Evolutionary conservation across 2,888 invertebrate genomes (phyloP).

Genomic region (Zaprionus bogoriensis): DNA sequence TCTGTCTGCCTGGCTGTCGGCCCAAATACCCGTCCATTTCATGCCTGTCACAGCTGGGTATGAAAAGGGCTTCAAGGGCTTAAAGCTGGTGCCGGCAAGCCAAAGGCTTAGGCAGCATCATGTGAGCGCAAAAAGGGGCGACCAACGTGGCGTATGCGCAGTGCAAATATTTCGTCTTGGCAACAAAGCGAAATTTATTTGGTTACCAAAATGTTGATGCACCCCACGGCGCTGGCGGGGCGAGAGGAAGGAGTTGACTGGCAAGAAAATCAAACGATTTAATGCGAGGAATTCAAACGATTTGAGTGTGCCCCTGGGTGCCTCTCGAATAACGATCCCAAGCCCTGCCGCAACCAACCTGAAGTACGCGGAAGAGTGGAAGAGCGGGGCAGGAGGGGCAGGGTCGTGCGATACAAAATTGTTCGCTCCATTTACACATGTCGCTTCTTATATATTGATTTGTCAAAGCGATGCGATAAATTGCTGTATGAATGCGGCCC

Average conservation of each 20-base stretch:
- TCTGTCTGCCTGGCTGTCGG: not conserved
- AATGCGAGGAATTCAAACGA: constrained; percentile 70
- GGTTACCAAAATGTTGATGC: constrained; percentile 56
- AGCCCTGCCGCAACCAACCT: not conserved
- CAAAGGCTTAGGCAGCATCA: constrained; percentile 38
- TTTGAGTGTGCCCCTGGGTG: constrained; percentile 52
- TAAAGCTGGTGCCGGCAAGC: constrained; percentile 20
- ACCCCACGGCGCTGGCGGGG: constrained; percentile 16
- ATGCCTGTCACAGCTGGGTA: not conserved
- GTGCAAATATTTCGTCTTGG: constrained; percentile 61
- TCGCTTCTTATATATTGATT: constrained; percentile 56
- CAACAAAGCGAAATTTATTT: constrained; percentile 72
- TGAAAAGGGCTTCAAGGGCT: constrained; percentile 32
- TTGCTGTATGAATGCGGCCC: constrained; percentile 43
- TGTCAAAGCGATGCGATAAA: constrained; percentile 66
- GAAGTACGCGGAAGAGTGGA: not conserved
- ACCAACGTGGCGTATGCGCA: constrained; percentile 55
- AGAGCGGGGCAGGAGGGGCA: not conserved
- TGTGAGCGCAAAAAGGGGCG: constrained; percentile 17
- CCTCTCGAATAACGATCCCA: constrained; percentile 27
- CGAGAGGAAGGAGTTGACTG: not conserved
- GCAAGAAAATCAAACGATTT: constrained; percentile 65
- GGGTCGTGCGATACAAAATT: constrained; percentile 18
- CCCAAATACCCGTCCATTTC: not conserved
- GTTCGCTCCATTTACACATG: constrained; percentile 58